Evolutionary conservation across 2,888 invertebrate genomes (phyloP).

Genomic region (Orthosia gothica): DNA sequence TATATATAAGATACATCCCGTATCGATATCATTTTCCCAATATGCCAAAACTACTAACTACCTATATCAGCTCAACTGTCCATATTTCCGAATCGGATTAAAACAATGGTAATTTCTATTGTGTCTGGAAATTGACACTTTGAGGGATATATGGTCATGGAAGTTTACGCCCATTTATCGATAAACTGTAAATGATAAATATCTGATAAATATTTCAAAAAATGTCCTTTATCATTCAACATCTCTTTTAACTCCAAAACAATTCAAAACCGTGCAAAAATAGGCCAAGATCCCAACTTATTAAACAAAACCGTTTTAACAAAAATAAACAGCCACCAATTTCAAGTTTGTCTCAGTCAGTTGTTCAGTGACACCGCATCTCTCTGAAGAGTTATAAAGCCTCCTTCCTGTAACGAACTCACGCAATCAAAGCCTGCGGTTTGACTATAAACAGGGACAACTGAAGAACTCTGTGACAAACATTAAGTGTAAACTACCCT

Average conservation of each 20-base stretch:
- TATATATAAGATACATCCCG: too few relatives aligned
- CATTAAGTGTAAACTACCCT: slow-evolving; percentile 65
- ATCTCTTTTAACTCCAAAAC: background rate
- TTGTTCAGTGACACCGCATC: slow-evolving; percentile 12
- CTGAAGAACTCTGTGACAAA: slow-evolving; percentile 63
- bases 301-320: slow-evolving; percentile 37
- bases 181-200: too few relatives aligned
- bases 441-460: slow-evolving; percentile 65
- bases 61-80: too few relatives aligned
- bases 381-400: slow-evolving; percentile 58
- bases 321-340: slow-evolving; percentile 56
- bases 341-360: slow-evolving; percentile 41
- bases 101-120: too few relatives aligned
- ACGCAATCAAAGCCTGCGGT: slow-evolving; percentile 66
- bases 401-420: slow-evolving; percentile 48
- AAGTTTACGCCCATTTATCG: too few relatives aligned
- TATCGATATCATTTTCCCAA: too few relatives aligned
- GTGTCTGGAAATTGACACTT: too few relatives aligned
- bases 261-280: background rate
- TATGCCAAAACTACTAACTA: too few relatives aligned
- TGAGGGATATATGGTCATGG: too few relatives aligned
- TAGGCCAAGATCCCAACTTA: background rate
- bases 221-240: background rate
- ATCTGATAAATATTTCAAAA: too few relatives aligned
- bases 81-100: too few relatives aligned